phyloP scores from a whole-genome alignment of 2,888 invertebrate genomes.

The Steinernema scapterisci region DNA sequence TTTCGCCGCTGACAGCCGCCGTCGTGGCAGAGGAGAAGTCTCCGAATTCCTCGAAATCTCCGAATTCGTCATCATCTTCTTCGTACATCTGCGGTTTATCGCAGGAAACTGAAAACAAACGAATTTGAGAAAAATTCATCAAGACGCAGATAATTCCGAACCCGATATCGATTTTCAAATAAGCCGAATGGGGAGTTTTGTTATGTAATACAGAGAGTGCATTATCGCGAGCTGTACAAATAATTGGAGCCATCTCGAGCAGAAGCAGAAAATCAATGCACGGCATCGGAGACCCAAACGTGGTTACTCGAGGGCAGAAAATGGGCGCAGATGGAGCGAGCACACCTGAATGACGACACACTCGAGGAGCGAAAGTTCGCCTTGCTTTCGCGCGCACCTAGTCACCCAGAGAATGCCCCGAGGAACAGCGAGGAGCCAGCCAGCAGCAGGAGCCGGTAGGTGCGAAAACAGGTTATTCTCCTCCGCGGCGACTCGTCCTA shows the following conservation, averaged over 20 bases:
- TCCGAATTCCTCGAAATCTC: conserved; percentile 53
- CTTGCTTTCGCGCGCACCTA: background rate
- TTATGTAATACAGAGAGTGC: too few relatives aligned
- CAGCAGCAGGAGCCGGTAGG: background rate
- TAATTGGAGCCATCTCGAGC: too few relatives aligned
- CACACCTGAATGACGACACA: background rate
- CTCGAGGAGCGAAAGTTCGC: background rate
- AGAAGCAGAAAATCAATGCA: too few relatives aligned
- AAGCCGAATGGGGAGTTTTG: too few relatives aligned
- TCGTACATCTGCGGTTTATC: conserved; percentile 35
- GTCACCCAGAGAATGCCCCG: background rate
- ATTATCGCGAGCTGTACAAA: too few relatives aligned
- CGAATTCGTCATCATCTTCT: conserved; percentile 59
- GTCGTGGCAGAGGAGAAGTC: background rate
- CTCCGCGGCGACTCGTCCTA: too few relatives aligned
- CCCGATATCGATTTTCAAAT: too few relatives aligned
- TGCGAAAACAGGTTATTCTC: background rate
- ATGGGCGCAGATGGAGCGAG: background rate
- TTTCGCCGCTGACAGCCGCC: background rate
- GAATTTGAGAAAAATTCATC: too few relatives aligned
- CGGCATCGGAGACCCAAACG: too few relatives aligned
- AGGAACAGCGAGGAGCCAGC: background rate
- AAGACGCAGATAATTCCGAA: too few relatives aligned
- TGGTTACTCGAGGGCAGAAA: background rate
- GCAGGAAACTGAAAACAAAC: too few relatives aligned